Evolutionary conservation across 2,797 vertebrate species (phyloP).

Genomic region (Semaprochilodus insignis): DNA sequence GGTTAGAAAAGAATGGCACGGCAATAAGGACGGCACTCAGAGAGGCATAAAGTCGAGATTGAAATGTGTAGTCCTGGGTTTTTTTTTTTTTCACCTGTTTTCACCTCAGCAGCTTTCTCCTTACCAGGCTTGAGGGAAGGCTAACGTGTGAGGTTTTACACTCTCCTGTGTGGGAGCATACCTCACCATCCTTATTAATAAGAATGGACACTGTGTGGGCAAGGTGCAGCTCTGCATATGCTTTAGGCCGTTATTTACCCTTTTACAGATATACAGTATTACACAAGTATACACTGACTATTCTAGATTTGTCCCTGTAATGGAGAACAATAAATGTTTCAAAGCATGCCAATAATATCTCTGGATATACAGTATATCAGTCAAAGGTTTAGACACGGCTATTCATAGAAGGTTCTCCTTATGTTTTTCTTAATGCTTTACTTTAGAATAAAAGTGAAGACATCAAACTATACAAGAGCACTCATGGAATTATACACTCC

Average conservation of each 20-base stretch:
- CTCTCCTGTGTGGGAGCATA: not conserved
- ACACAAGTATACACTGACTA: too few species aligned
- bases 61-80: not conserved
- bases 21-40: not conserved
- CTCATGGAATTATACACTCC: too few species aligned
- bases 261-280: too few species aligned
- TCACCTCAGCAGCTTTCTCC: not conserved
- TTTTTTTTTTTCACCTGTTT: not conserved
- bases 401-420: too few species aligned
- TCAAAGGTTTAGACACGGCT: too few species aligned
- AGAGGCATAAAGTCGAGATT: slow-evolving; percentile 1
- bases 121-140: not conserved
- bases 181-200: not conserved
- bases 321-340: too few species aligned
- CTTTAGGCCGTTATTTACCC: not conserved
- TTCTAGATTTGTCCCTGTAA: too few species aligned
- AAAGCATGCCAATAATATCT: too few species aligned
- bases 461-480: too few species aligned
- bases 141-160: not conserved
- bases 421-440: too few species aligned
- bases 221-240: not conserved
- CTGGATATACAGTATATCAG: too few species aligned
- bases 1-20: not conserved
- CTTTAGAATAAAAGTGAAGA: too few species aligned
- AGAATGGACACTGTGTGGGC: not conserved